Evolutionary conservation across 2,888 invertebrate genomes (phyloP).

Genomic region (Phyllotreta cruciferae): DNA sequence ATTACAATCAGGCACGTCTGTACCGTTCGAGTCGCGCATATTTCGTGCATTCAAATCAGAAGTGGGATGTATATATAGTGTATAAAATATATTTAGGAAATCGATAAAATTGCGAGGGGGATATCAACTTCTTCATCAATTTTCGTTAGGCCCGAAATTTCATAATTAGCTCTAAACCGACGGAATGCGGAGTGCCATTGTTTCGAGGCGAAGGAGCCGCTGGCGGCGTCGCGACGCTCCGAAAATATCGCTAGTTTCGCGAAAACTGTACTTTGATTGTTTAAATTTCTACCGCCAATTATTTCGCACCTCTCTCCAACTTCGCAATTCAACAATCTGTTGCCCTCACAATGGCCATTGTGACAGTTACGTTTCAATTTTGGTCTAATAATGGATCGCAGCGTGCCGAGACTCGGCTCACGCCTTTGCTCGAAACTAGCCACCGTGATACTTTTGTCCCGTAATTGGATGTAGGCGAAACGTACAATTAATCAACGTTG

Average conservation of each 20-base stretch:
- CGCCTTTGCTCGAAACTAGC: slow-evolving; percentile 40
- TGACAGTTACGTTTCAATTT: slow-evolving; percentile 42
- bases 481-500: not conserved
- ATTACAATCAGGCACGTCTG: slow-evolving; percentile 37
- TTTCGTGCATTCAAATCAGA: slow-evolving; percentile 30
- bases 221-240: too few species aligned
- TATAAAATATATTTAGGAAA: too few species aligned
- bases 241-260: not conserved
- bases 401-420: slow-evolving; percentile 30
- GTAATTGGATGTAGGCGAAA: slow-evolving; percentile 41
- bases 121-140: slow-evolving; percentile 54
- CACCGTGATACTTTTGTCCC: slow-evolving; percentile 41
- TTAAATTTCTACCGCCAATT: slow-evolving; percentile 42
- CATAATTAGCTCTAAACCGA: slow-evolving; percentile 57
- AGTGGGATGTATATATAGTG: slow-evolving; percentile 22
- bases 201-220: too few species aligned
- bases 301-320: slow-evolving; percentile 47
- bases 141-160: slow-evolving; percentile 60
- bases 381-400: slow-evolving; percentile 37
- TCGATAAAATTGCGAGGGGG: too few species aligned
- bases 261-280: not conserved
- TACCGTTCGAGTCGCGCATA: slow-evolving; percentile 19
- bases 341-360: slow-evolving; percentile 46
- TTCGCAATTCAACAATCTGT: slow-evolving; percentile 48
- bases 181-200: slow-evolving; percentile 56